phyloP scores from a whole-genome alignment of 2,888 invertebrate species.

The Arrhopalites spinosus region DNA sequence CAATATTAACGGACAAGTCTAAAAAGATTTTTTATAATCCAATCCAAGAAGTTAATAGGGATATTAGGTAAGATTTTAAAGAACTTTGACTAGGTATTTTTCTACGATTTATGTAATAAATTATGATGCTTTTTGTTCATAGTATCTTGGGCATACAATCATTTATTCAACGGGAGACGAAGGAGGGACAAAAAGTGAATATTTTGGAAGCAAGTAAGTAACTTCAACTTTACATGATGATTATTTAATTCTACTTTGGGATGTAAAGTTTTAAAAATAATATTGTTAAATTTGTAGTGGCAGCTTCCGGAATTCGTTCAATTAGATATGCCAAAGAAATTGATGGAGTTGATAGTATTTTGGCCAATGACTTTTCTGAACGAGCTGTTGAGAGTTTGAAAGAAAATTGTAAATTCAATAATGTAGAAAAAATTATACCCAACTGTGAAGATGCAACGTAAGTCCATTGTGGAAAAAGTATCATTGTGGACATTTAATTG shows the following conservation, averaged over 20 bases:
- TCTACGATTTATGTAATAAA: background rate
- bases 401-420: constrained; percentile 76
- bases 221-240: no score
- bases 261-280: background rate
- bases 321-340: constrained; percentile 96
- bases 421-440: constrained; percentile 73
- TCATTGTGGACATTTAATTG: background rate
- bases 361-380: constrained; percentile 89
- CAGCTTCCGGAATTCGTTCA: constrained; percentile 93
- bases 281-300: constrained; percentile 62
- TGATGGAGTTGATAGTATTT: constrained; percentile 74
- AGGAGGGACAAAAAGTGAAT: background rate
- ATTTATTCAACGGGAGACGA: constrained; percentile 39
- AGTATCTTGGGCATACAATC: constrained; percentile 51
- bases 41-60: constrained; percentile 97
- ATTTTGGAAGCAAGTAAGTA: background rate
- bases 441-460: constrained; percentile 89
- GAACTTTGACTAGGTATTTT: background rate
- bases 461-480: no score
- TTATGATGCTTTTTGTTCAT: constrained; percentile 15
- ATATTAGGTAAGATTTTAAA: constrained; percentile 68
- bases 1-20: constrained; percentile 42
- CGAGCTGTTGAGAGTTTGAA: constrained; percentile 85
- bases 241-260: no score
- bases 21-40: constrained; percentile 87